Evolutionary conservation across 2,797 vertebrate species (phyloP), one percentile per base, ranked within the genome.

Genomic region (Pipistrellus pygmaeus): DNA sequence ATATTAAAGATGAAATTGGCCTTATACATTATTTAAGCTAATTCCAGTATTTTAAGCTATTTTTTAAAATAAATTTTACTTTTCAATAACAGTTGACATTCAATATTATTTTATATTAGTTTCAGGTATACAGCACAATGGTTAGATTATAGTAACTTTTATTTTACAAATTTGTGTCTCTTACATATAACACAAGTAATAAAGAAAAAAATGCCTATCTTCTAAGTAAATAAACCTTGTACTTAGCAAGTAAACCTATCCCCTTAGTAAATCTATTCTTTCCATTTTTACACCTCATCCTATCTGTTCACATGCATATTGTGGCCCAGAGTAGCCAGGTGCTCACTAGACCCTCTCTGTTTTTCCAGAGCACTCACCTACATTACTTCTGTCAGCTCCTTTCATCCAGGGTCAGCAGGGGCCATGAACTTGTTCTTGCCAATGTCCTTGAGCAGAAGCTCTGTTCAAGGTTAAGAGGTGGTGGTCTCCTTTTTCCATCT

Each of bases 1-100:
- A 25, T 85, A 51, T 60, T 48, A 94, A 20, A 82, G 30, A 25
- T 35, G 46, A 38, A 88, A 88, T 83, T 91, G 64, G 41, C 6
- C 27, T 83, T 68, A 82, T 27, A 21, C 13, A 92, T 95, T 83
- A 73, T 68, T 95, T 86, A 95, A 64, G 7, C 20, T 66, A 72
- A 84, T 51, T 75, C 8, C 4, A 66, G 11, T 86, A 81, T 85
- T 93, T 90, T 85, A 83, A 81, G 23, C 8, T 88, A 8, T n/a
- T 35, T 72, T 53, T 76, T 32, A 21, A 60, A 66, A 66, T 55
- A 55, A 77, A 55, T 53, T 55, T 35, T 25, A 35, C 23, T 35
- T 77, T 55, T 55, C 3, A 23, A 77, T 77, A 23, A 77, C n/a
- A 53, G n/a, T 76, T 77, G n/a, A 55, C 30, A 76, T 21, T 76